Conservation (phyloP, 2,888 invertebrate genomes). For the Notocelia uddmanniana region DNA sequence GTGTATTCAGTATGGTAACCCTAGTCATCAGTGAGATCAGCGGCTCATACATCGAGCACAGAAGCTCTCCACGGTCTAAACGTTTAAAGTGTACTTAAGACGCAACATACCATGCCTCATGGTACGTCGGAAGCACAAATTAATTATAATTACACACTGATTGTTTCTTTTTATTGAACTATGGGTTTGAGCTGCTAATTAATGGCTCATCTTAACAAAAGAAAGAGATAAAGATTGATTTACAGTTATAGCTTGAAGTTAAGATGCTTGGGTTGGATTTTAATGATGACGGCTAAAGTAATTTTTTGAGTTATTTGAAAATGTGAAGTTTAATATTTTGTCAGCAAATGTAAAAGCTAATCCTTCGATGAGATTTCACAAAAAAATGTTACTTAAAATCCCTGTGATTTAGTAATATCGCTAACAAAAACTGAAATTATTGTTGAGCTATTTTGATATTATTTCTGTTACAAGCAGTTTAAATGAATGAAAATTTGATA, state of each 20-base stretch:
- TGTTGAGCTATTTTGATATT: too few species aligned
- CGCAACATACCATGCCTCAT: constrained; percentile 17
- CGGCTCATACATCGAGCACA: constrained; percentile 30
- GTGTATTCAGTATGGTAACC: constrained; percentile 4
- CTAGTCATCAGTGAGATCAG: constrained; percentile 37
- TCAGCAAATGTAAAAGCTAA: too few species aligned
- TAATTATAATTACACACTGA: constrained; percentile 20
- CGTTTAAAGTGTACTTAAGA: constrained; percentile 31
- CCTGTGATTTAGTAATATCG: too few species aligned
- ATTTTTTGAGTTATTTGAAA: neutral
- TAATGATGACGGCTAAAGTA: neutral
- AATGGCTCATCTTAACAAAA: neutral
- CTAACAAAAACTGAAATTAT: too few species aligned
- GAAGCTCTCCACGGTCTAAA: constrained; percentile 20
- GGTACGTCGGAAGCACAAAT: constrained; percentile 26
- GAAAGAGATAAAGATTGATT: neutral
- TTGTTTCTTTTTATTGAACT: constrained; percentile 6
- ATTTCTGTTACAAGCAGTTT: too few species aligned
- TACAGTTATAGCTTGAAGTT: neutral
- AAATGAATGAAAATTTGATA: too few species aligned
- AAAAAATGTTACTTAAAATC: too few species aligned
- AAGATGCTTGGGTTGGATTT: neutral
- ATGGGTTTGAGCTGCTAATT: neutral
- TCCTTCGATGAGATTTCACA: too few species aligned
- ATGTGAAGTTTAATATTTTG: too few species aligned